Evolutionary conservation across 1,140 invertebrate genomes (phyloP), one percentile per base, ranked within the genome.

Genomic region (Melipona quadrifasciata): DNA sequence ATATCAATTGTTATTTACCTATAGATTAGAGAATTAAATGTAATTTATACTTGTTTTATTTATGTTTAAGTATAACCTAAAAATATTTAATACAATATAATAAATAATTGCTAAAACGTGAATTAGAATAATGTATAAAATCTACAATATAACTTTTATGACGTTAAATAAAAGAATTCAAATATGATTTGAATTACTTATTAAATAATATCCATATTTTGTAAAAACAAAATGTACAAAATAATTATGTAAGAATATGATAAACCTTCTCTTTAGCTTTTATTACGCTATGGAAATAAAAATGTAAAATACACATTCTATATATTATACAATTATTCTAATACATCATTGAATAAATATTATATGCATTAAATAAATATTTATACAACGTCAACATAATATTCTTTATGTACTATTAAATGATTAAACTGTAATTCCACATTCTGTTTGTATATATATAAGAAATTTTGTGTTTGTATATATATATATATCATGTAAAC

Each of bases 61-160:
- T 19, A 1, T 16, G 55, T n/a, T 27, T 80, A 58, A 39, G 21
- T 27, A 80, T 80, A 58, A 80, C 77, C 77, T 68, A 67, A 34
- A 68, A 68, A n/a, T 55, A n/a, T n/a, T 11, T 24, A 24, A 68
- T 12, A 12, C 0, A 68, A 53, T 74, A 47, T 21, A 34, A 34
- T 64, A 57, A 47, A 4, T 10, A 64, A 65, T 27, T 47, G 39
- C 39, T 47, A 47, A 47, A 47, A 47, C 39, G 39, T 47, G 39
- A 47, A 47, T 47, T 47, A 47, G 39, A 8, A 47, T 8, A 10
- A 24, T 53, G 31, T 67, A 51, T 78, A 67, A 65, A 53, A 51
- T 6, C 1, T 21, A 14, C 21, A 21, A 27, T 70, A 39, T 24
- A 24, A 68, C 19, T 68, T 68, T 31, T 31, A 31, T 67, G 27